Percentiles rank a stretch among this genome's conserved stretches.
Evolutionary conservation across 1,140 invertebrate genomes (phyloP).

Genomic region (Teleopsis dalmanni): DNA sequence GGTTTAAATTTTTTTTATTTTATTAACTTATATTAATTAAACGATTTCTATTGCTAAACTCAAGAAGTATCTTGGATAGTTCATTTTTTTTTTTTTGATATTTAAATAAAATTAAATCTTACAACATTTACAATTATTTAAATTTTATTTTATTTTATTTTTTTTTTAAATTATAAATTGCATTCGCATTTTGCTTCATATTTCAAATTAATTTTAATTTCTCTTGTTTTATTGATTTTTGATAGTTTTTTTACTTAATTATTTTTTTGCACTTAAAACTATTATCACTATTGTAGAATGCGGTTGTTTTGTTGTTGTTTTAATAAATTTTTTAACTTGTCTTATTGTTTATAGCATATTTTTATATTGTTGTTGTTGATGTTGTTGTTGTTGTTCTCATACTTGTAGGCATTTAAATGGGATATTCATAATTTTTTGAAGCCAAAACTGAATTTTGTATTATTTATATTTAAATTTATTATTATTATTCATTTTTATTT

Average conservation of each 20-base stretch:
- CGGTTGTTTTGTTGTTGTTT: slow-evolving; percentile 29
- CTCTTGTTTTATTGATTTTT: slow-evolving; percentile 9
- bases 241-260: slow-evolving; percentile 12
- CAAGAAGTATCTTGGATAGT: too few relatives aligned
- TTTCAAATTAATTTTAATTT: slow-evolving; percentile 5
- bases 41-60: too few relatives aligned
- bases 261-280: slow-evolving; percentile 25
- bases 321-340: too few relatives aligned
- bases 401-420: too few relatives aligned
- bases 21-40: too few relatives aligned
- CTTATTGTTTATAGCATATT: slow-evolving; percentile 3
- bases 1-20: too few relatives aligned
- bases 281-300: slow-evolving; percentile 46
- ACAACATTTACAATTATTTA: slow-evolving; percentile 2
- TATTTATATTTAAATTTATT: slow-evolving; percentile 16
- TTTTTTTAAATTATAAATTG: slow-evolving; percentile 3
- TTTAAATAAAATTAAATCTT: slow-evolving; percentile 10
- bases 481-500: slow-evolving; percentile 19
- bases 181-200: not conserved
- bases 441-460: too few relatives aligned
- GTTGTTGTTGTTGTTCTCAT: slow-evolving; percentile 10
- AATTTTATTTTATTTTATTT: slow-evolving; percentile 4
- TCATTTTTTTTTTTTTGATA: not conserved
- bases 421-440: too few relatives aligned
- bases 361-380: slow-evolving; percentile 7